Evolutionary conservation across 2,888 invertebrate genomes (phyloP).

Genomic region (Lepetodrilus schrolli): DNA sequence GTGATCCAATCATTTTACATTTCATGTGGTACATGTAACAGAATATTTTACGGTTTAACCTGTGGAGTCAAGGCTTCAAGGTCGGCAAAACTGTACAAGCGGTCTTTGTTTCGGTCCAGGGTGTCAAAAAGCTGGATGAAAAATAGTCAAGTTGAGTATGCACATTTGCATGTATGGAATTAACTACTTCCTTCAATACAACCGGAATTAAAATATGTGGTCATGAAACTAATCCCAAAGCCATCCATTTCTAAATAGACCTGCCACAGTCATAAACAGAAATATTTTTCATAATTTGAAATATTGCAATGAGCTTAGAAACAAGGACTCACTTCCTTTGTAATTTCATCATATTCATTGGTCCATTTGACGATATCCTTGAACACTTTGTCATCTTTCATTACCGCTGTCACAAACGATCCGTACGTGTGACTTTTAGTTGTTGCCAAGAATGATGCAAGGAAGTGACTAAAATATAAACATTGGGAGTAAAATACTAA

Average conservation of each 20-base stretch:
- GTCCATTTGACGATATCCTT: slow-evolving; percentile 19
- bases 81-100: not conserved
- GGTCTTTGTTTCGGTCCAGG: slow-evolving; percentile 24
- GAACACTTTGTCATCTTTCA: slow-evolving; percentile 16
- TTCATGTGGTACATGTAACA: too few species aligned
- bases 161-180: too few species aligned
- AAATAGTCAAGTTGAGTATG: not conserved
- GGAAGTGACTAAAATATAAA: slow-evolving; percentile 20
- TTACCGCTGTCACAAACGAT: not conserved
- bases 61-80: not conserved
- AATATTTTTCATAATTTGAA: not conserved
- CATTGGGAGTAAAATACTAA: not conserved
- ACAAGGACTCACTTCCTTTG: slow-evolving; percentile 6
- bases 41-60: too few species aligned
- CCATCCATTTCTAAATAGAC: too few species aligned
- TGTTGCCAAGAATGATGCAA: slow-evolving; percentile 7
- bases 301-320: not conserved
- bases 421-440: not conserved
- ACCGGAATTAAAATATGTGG: not conserved
- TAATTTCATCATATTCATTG: slow-evolving; percentile 29
- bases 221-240: not conserved
- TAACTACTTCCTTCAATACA: not conserved
- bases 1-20: too few species aligned
- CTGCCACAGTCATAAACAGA: too few species aligned
- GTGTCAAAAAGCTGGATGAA: slow-evolving; percentile 26